Conservation (phyloP, 2,113 vertebrate species). For the Tyto alba region DNA sequence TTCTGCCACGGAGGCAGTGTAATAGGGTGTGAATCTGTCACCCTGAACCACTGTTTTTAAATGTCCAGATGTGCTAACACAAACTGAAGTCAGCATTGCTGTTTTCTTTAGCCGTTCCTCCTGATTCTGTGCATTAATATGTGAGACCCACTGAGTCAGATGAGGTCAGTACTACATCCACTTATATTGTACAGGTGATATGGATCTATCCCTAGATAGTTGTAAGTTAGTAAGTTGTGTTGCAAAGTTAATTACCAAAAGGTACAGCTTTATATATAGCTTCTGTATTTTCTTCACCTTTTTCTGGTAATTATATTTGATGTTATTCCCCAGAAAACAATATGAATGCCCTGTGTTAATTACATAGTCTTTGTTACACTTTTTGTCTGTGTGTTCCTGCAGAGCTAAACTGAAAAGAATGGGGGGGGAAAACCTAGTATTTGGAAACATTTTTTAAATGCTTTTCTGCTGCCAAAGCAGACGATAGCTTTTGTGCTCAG, state of each 20-base stretch:
- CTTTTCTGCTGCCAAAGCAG: conserved; percentile 17
- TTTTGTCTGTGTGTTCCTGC: not conserved
- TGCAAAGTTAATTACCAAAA: not conserved
- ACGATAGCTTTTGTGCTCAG: conserved; percentile 10
- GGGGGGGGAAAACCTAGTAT: not conserved
- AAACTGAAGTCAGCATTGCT: not conserved
- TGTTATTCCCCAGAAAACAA: not conserved
- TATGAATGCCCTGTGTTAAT: not conserved
- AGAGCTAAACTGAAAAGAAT: not conserved
- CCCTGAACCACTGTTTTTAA: not conserved
- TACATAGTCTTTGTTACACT: not conserved
- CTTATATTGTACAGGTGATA: not conserved
- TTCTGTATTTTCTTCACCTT: not conserved
- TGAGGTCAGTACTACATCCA: not conserved
- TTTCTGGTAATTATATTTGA: not conserved
- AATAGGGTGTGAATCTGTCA: not conserved
- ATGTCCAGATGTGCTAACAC: not conserved
- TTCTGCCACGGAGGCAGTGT: not conserved
- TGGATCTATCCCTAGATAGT: not conserved
- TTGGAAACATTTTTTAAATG: not conserved
- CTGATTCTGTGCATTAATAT: rapidly evolving
- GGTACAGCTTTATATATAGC: not conserved
- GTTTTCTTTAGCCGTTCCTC: not conserved
- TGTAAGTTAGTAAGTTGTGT: not conserved
- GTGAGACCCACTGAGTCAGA: not conserved